Percentiles rank a stretch among this genome's conserved stretches.
These are phyloP conservation scores for Boleophthalmus pectinirostris DNA, from an alignment of 2,113 vertebrate species.

Conservation along the genomic window DNA sequence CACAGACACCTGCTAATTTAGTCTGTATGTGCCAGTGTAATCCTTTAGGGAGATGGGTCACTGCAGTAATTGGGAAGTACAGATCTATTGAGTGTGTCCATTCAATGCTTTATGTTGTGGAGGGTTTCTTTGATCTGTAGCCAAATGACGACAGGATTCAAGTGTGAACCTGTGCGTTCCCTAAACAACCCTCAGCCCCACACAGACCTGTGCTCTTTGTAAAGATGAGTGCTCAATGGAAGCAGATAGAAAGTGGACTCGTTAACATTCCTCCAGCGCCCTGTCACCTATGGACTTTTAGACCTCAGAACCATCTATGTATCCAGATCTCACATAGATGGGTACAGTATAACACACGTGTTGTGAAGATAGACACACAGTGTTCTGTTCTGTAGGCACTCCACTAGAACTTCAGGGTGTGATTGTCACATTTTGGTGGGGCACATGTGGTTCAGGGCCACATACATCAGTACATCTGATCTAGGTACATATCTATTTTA, in stretches of 20 bases:
- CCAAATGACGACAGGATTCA: slow-evolving; percentile 75
- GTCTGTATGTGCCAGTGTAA: slow-evolving; percentile 58
- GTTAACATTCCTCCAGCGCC: slow-evolving; percentile 78
- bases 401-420: too few relatives aligned
- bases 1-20: slow-evolving; percentile 80
- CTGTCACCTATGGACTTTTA: slow-evolving; percentile 32
- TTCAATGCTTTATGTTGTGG: slow-evolving; percentile 59
- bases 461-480: too few relatives aligned
- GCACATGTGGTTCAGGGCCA: neutral
- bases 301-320: slow-evolving; percentile 4
- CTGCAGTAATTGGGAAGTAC: slow-evolving; percentile 73
- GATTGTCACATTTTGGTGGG: too few relatives aligned
- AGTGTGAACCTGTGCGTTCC: slow-evolving; percentile 62
- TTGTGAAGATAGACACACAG: neutral
- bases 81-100: slow-evolving; percentile 62
- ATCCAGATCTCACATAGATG: neutral
- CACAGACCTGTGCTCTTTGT: slow-evolving; percentile 61
- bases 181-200: slow-evolving; percentile 62
- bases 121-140: slow-evolving; percentile 69
- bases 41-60: slow-evolving; percentile 29
- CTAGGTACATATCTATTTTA: too few relatives aligned
- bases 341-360: neutral
- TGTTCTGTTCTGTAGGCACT: neutral
- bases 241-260: slow-evolving; percentile 75
- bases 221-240: slow-evolving; percentile 43